Percentiles rank a stretch among this genome's conserved stretches.
Evolutionary conservation across 2,113 vertebrate species (phyloP).

Genomic region (Oryctolagus cuniculus): DNA sequence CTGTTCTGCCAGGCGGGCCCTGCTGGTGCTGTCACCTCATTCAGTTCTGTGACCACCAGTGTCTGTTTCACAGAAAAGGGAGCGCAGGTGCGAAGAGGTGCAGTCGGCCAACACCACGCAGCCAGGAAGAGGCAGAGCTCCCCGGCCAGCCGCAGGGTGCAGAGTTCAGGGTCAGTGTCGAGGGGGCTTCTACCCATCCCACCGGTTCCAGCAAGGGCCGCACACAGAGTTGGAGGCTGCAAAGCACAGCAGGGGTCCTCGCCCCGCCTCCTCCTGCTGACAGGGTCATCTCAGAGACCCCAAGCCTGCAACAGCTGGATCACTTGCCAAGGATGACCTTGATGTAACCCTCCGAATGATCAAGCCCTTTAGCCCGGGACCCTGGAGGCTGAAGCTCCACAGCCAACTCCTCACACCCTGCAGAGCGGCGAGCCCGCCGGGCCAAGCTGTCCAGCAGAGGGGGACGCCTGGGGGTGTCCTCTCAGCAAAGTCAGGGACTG

Average conservation of each 20-base stretch:
- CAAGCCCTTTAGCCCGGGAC: background rate
- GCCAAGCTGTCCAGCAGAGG: background rate
- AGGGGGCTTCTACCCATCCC: background rate
- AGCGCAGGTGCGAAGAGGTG: background rate
- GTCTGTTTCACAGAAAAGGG: background rate
- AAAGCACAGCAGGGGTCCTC: accelerated
- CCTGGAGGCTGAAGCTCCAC: background rate
- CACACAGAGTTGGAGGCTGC: background rate
- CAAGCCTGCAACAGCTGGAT: background rate
- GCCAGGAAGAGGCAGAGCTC: background rate
- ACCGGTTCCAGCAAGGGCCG: background rate
- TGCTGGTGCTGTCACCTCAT: background rate
- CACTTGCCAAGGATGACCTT: background rate
- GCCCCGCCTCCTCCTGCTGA: background rate
- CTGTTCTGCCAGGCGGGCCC: background rate
- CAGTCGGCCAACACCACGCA: background rate
- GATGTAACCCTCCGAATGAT: background rate
- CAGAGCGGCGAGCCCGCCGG: background rate
- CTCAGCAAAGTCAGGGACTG: accelerated
- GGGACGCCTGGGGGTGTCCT: too few relatives aligned
- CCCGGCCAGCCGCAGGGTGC: background rate
- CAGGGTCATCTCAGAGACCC: background rate
- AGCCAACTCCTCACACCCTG: background rate
- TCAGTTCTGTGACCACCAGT: background rate
- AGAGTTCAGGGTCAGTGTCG: background rate